Conservation (phyloP, 2,888 invertebrate species). For the Chymomyza fuscimana region DNA sequence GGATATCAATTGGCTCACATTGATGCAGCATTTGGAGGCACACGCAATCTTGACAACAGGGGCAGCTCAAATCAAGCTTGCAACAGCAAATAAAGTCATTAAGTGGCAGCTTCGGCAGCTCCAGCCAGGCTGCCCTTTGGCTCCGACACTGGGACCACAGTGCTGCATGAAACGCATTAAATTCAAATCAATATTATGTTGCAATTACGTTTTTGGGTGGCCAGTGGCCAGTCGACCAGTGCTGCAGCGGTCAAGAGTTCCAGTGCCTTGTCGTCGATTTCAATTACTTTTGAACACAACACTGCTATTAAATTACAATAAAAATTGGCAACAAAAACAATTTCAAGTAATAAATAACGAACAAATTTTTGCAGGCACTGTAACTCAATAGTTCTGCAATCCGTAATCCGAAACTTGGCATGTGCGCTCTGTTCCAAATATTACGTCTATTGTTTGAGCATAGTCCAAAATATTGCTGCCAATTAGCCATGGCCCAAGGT, state of each 20-base stretch:
- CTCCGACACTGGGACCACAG: background rate
- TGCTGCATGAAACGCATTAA: constrained; percentile 26
- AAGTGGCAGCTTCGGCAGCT: background rate
- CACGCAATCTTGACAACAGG: constrained; percentile 11
- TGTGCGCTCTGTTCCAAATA: constrained; percentile 48
- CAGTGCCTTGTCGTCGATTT: background rate
- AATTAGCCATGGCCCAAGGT: constrained; percentile 39
- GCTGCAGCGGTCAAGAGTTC: background rate
- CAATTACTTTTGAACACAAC: background rate
- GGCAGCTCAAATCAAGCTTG: constrained; percentile 29
- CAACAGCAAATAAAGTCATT: constrained; percentile 60
- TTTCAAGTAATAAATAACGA: constrained; percentile 37
- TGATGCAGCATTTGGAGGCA: constrained; percentile 23
- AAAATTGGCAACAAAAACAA: constrained; percentile 27
- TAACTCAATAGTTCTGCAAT: background rate
- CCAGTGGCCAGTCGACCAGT: constrained; percentile 26
- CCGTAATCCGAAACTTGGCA: constrained; percentile 43
- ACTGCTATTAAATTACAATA: constrained; percentile 16
- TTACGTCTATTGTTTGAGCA: constrained; percentile 17
- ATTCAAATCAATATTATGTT: constrained; percentile 68
- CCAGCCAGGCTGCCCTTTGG: background rate
- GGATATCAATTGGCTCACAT: constrained; percentile 43
- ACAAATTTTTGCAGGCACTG: background rate
- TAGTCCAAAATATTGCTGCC: constrained; percentile 19
- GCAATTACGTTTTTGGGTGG: constrained; percentile 71